These are phyloP conservation scores for Minunthozetes semirufus DNA, from an alignment of 2,888 invertebrate species.

Conservation along the genomic window DNA sequence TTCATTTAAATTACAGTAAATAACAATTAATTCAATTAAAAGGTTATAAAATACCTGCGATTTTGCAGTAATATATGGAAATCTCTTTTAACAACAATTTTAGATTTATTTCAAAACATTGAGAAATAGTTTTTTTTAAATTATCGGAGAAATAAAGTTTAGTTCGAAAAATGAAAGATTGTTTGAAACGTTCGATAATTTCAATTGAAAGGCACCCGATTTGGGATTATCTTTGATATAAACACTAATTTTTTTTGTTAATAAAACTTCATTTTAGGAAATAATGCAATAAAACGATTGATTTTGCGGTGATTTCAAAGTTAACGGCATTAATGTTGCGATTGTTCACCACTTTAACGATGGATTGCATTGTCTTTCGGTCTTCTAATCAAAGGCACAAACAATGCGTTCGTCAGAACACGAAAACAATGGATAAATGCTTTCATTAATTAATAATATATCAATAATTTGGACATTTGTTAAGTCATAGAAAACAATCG, in stretches of 20 bases:
- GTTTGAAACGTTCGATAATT: background rate
- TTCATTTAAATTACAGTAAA: no score
- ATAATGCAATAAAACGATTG: background rate
- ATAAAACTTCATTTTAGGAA: background rate
- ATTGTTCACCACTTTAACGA: background rate
- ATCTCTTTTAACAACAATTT: no score
- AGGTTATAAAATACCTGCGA: no score
- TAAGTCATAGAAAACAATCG: background rate
- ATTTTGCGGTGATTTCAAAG: background rate
- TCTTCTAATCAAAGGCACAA: background rate
- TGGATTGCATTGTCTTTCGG: background rate
- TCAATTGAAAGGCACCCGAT: slow-evolving; percentile 20
- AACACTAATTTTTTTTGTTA: background rate
- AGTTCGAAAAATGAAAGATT: background rate
- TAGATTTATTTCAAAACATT: no score
- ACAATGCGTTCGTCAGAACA: background rate
- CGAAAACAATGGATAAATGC: background rate
- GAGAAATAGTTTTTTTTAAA: no score
- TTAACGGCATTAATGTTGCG: background rate
- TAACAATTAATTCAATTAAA: no score
- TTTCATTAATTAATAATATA: background rate
- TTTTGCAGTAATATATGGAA: background rate
- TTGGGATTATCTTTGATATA: background rate
- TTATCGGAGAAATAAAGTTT: no score
- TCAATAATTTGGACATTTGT: background rate